Evolutionary conservation across 2,113 vertebrate genomes (phyloP), one percentile per base, ranked within the genome.

Genomic region (Steatornis caripensis): DNA sequence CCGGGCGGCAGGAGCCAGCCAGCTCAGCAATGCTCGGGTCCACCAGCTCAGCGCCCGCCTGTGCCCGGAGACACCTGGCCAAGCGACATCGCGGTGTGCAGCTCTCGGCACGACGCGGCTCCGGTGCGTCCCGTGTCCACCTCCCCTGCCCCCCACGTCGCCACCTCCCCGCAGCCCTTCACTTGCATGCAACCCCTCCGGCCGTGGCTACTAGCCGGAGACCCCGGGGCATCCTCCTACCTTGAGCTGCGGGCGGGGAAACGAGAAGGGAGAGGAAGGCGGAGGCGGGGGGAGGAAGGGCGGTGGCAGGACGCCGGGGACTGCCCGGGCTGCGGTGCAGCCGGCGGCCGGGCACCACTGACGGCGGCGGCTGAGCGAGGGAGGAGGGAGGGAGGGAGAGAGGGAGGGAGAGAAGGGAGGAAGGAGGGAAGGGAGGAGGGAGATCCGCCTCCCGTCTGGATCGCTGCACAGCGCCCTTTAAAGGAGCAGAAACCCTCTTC

Each of bases 361-460:
- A 89, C 93, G 53, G 88, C 37, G 81, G 80, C 81, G 70, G 46
- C 53, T 65, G 65, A 85, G 86, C 41, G 75, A 86, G 62, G 34
- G 89, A 89, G 83, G 86, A 51, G 84, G 60, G 57, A 88, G 60
- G 69, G 46, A 30, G 49, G 60, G 78, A 78, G 51, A 48, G 32
- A 37, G 51, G 29, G 24, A 30, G 15, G 10, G 58, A 24, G 10
- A 34, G 51, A 64, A 7, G 30, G 51, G 29, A 7, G 27, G 32
- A 83, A 12, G 46, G 19, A 45, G 12, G 21, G n/a, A 79, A 10
- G 18, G 51, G 41, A 81, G 36, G 68, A 98, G 97, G 95, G 97
- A 97, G 99, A 98, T 98, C 98, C 99, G 99, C 99, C 99, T 98
- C 98, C 99, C 98, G 97, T 98, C 92, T 98, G 98, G 97, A 98